phyloP scores from a whole-genome alignment of 2,888 invertebrate genomes.

The Horisme vitalbata region DNA sequence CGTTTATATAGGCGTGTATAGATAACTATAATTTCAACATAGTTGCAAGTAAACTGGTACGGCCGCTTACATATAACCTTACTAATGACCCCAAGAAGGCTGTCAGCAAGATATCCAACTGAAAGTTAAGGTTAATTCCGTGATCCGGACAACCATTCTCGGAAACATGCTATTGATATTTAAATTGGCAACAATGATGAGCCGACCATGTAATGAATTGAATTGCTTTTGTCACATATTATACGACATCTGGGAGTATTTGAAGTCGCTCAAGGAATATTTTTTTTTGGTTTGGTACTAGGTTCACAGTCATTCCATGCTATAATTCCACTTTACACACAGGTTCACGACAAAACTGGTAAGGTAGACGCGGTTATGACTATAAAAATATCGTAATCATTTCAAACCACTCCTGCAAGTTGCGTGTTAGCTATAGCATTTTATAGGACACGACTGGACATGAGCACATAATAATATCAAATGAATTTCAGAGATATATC shows the following conservation, averaged over 20 bases:
- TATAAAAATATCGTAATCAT: constrained; percentile 40
- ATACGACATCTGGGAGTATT: constrained; percentile 4
- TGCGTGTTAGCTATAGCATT: constrained; percentile 43
- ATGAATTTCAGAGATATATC: no score
- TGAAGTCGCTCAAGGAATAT: not conserved
- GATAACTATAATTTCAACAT: constrained; percentile 2
- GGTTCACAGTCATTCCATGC: no score
- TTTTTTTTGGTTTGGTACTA: no score
- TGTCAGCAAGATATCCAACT: constrained; percentile 44
- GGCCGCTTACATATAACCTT: constrained; percentile 43
- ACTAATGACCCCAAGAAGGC: constrained; percentile 45
- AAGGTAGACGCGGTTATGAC: constrained; percentile 26
- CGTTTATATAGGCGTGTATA: not conserved
- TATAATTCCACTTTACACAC: constrained; percentile 23
- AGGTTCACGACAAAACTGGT: constrained; percentile 29
- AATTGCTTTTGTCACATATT: constrained; percentile 9
- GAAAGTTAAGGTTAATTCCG: constrained; percentile 48
- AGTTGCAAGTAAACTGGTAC: constrained; percentile 1
- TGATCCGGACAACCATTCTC: constrained; percentile 42
- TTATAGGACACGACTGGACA: not conserved
- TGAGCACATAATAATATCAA: no score
- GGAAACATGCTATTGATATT: constrained; percentile 30
- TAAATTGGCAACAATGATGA: constrained; percentile 18
- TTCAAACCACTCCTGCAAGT: constrained; percentile 55
- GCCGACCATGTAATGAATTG: constrained; percentile 6